These are phyloP conservation scores for Linnaemya vulpina DNA, from an alignment of 2,888 invertebrate genomes.

Conservation along the genomic window DNA sequence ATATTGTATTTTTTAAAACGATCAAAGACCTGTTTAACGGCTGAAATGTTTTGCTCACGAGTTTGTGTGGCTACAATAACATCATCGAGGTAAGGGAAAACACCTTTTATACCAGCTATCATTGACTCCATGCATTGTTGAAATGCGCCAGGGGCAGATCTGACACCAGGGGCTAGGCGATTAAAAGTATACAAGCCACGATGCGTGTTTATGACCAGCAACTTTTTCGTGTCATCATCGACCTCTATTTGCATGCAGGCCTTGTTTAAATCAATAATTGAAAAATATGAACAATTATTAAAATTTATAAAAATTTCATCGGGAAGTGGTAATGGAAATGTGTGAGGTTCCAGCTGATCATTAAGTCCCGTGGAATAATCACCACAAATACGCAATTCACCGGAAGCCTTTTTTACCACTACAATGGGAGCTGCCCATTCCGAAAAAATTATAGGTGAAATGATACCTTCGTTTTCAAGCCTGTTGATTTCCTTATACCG, in stretches of 20 bases:
- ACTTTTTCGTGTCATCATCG: constrained; percentile 66
- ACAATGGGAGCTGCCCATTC: constrained; percentile 73
- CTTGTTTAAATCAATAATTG: constrained; percentile 68
- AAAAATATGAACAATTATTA: constrained; percentile 29
- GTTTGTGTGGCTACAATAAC: constrained; percentile 46
- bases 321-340: too few species aligned
- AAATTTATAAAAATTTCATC: too few species aligned
- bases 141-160: constrained; percentile 69
- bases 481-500: constrained; percentile 62
- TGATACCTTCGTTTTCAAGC: constrained; percentile 61
- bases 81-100: constrained; percentile 53
- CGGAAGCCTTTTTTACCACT: constrained; percentile 58
- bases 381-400: too few species aligned
- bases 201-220: constrained; percentile 69
- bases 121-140: constrained; percentile 64
- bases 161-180: constrained; percentile 63
- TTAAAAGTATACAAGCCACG: constrained; percentile 68
- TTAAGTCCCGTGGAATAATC: too few species aligned
- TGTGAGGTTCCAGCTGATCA: too few species aligned
- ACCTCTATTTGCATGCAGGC: constrained; percentile 72
- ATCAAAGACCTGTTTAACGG: constrained; percentile 46
- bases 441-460: constrained; percentile 68
- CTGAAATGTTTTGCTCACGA: constrained; percentile 25
- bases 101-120: constrained; percentile 25
- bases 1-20: constrained; percentile 53